Percentiles rank a stretch among this genome's conserved stretches.
Evolutionary conservation across 2,113 vertebrate species (phyloP).

Genomic region (Pteruthius melanotis): DNA sequence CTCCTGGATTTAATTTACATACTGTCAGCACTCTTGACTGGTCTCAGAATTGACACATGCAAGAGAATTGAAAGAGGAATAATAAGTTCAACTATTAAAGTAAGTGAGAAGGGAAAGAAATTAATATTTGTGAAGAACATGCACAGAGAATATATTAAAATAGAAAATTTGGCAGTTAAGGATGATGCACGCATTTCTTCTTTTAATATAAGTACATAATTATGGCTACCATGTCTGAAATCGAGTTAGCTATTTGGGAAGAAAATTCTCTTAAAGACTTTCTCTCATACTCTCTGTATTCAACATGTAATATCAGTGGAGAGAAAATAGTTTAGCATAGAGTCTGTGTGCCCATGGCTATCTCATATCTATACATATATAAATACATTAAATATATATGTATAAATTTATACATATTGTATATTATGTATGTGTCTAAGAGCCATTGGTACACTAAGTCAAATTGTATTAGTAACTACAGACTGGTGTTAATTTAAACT

Average conservation of each 20-base stretch:
- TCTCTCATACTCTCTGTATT: neutral
- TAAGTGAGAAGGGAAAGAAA: neutral
- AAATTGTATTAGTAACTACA: neutral
- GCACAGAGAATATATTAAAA: neutral
- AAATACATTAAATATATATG: neutral
- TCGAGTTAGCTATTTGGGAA: neutral
- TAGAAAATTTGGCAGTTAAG: neutral
- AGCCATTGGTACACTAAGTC: neutral
- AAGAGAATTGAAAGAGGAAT: conserved; percentile 47
- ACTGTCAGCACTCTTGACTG: conserved; percentile 7
- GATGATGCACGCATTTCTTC: neutral
- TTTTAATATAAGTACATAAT: neutral
- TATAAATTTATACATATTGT: neutral
- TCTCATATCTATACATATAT: neutral
- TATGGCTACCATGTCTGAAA: neutral
- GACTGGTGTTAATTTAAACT: neutral
- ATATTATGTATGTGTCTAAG: neutral
- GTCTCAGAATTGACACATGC: conserved; percentile 11
- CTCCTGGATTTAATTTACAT: conserved; percentile 53
- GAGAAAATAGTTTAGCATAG: neutral
- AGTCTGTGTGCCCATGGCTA: neutral
- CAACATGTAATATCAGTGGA: neutral
- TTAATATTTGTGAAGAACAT: neutral
- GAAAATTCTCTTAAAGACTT: neutral
- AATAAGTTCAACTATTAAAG: conserved; percentile 11